Evolutionary conservation across 2,797 vertebrate species (phyloP).

Genomic region (Siniperca scherzeri): DNA sequence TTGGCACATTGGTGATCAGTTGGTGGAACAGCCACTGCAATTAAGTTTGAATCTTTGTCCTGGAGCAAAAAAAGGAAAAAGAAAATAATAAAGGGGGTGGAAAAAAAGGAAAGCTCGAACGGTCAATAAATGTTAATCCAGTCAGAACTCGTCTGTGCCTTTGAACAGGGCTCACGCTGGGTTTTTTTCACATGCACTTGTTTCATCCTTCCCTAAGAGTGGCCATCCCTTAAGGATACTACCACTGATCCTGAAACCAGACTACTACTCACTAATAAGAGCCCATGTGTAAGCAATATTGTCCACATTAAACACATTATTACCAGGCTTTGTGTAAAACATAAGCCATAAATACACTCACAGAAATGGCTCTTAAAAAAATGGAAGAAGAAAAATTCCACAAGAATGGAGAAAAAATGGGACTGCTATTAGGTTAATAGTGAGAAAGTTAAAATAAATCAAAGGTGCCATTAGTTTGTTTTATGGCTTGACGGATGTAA

Average conservation of each 20-base stretch:
- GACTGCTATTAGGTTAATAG: constrained; percentile 32
- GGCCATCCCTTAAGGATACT: constrained; percentile 90
- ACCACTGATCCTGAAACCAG: constrained; percentile 87
- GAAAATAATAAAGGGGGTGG: constrained; percentile 32
- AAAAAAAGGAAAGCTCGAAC: constrained; percentile 89
- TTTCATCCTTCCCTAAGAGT: constrained; percentile 89
- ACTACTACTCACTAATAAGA: constrained; percentile 92
- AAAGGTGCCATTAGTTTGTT: constrained; percentile 26
- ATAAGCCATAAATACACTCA: constrained; percentile 66
- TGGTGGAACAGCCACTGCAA: constrained; percentile 96
- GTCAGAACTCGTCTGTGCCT: constrained; percentile 95
- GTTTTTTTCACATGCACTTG: constrained; percentile 89
- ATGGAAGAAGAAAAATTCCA: not conserved
- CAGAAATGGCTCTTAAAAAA: constrained; percentile 32
- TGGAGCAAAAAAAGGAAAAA: constrained; percentile 83
- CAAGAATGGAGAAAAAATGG: constrained; percentile 46
- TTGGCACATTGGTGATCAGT: constrained; percentile 98
- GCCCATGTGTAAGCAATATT: constrained; percentile 90
- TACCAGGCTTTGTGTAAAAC: constrained; percentile 80
- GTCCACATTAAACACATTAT: constrained; percentile 87
- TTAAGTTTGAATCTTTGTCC: constrained; percentile 98
- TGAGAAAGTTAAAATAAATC: constrained; percentile 43
- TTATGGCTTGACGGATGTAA: constrained; percentile 23
- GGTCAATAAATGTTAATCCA: constrained; percentile 99
- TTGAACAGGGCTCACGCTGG: constrained; percentile 96